phyloP scores from a whole-genome alignment of 1,140 invertebrate species.

The Proales similis region DNA sequence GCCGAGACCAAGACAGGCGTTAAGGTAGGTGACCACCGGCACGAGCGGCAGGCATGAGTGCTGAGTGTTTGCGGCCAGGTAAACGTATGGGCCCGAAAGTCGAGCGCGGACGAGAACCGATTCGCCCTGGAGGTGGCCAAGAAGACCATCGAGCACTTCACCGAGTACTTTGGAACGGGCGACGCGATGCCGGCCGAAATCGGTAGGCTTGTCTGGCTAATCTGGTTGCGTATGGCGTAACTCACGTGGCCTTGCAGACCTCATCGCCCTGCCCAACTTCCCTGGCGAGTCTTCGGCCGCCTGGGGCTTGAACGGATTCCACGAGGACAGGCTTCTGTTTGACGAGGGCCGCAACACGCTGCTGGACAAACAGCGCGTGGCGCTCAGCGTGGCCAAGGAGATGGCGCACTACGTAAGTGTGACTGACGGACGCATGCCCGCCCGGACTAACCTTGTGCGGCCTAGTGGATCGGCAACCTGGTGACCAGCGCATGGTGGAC shows the following conservation, averaged over 20 bases:
- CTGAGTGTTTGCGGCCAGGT: slow-evolving; percentile 53
- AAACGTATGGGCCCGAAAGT: slow-evolving; percentile 1
- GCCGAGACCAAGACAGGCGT: background rate
- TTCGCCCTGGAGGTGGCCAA: background rate
- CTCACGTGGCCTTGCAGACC: slow-evolving; percentile 63
- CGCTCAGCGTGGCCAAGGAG: slow-evolving; percentile 70
- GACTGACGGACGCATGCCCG: background rate
- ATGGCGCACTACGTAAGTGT: slow-evolving; percentile 61
- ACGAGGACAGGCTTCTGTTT: slow-evolving; percentile 73
- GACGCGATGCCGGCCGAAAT: slow-evolving; percentile 20
- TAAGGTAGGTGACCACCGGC: background rate
- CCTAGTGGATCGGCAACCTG: slow-evolving; percentile 68
- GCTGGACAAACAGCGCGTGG: slow-evolving; percentile 57
- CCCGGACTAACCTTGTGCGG: background rate
- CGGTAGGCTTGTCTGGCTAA: background rate
- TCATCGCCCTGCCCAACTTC: slow-evolving; percentile 89
- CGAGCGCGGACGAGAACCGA: background rate
- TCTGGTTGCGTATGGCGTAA: background rate
- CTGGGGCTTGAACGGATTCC: slow-evolving; percentile 78
- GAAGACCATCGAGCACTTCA: background rate
- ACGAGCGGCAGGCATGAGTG: slow-evolving; percentile 69
- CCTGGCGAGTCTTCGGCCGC: slow-evolving; percentile 89
- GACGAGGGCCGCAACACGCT: slow-evolving; percentile 48
- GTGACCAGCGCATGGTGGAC: slow-evolving; percentile 61
- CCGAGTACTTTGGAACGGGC: slow-evolving; percentile 5